Conservation (phyloP, 2,888 invertebrate genomes). For the Sarcophaga rosellei region DNA sequence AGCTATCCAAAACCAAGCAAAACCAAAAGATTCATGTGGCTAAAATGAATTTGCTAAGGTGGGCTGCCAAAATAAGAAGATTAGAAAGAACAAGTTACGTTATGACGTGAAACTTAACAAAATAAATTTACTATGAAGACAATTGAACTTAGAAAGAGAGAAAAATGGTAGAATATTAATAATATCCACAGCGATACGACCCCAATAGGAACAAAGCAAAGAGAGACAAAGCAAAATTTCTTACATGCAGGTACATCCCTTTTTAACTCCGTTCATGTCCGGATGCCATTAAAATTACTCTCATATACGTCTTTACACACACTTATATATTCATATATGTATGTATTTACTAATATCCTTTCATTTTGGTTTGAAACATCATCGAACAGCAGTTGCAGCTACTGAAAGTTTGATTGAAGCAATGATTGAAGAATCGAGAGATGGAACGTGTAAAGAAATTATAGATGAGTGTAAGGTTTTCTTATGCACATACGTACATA, state of each 20-base stretch:
- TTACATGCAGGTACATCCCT: background rate
- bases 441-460: background rate
- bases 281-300: background rate
- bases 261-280: background rate
- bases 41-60: too few species aligned
- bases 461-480: slow-evolving; percentile 1
- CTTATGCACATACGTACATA: background rate
- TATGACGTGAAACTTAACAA: too few species aligned
- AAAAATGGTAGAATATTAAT: background rate
- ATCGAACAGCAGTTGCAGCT: slow-evolving; percentile 14
- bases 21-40: too few species aligned
- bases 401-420: slow-evolving; percentile 3
- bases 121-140: too few species aligned
- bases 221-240: background rate
- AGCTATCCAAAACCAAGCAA: too few species aligned
- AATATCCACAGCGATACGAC: too few species aligned
- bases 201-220: too few species aligned
- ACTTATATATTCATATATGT: background rate
- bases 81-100: too few species aligned
- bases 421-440: background rate
- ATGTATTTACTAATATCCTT: slow-evolving; percentile 21
- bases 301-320: background rate
- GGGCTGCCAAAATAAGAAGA: too few species aligned
- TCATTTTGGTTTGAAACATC: slow-evolving; percentile 5
- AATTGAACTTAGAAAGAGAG: background rate